Conservation (phyloP, 2,888 invertebrate genomes). For the Listrodromus nycthemerus region DNA sequence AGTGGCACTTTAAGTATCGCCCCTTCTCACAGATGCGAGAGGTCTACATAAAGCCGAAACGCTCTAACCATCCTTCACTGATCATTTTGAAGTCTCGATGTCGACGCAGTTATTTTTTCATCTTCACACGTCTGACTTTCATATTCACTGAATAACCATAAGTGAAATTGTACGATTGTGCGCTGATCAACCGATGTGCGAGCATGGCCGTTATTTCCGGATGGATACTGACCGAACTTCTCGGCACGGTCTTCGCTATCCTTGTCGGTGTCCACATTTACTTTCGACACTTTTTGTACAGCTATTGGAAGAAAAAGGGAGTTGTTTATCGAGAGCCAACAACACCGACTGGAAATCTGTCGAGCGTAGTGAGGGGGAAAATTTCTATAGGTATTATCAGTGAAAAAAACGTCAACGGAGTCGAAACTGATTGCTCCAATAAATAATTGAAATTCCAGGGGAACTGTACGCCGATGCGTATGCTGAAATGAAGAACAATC, state of each 20-base stretch:
- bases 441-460: constrained; percentile 66
- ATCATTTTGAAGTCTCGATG: background rate
- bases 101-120: background rate
- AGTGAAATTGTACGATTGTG: background rate
- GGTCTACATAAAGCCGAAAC: constrained; percentile 22
- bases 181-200: background rate
- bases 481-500: constrained; percentile 70
- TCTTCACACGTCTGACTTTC: no score
- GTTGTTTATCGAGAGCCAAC: constrained; percentile 70
- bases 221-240: constrained; percentile 45
- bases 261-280: constrained; percentile 71
- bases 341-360: constrained; percentile 72
- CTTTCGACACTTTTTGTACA: constrained; percentile 71
- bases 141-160: background rate
- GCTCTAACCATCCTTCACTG: background rate
- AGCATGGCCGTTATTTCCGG: constrained; percentile 48
- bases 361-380: constrained; percentile 65
- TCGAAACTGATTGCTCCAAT: background rate
- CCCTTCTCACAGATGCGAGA: background rate
- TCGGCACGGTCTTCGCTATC: constrained; percentile 37
- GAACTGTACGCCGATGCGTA: constrained; percentile 72
- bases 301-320: constrained; percentile 74
- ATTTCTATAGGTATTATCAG: constrained; percentile 68
- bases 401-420: background rate
- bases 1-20: background rate